These are phyloP conservation scores for Etheostoma nigrum DNA, from an alignment of 2,797 vertebrate species.

Conservation along the genomic window DNA sequence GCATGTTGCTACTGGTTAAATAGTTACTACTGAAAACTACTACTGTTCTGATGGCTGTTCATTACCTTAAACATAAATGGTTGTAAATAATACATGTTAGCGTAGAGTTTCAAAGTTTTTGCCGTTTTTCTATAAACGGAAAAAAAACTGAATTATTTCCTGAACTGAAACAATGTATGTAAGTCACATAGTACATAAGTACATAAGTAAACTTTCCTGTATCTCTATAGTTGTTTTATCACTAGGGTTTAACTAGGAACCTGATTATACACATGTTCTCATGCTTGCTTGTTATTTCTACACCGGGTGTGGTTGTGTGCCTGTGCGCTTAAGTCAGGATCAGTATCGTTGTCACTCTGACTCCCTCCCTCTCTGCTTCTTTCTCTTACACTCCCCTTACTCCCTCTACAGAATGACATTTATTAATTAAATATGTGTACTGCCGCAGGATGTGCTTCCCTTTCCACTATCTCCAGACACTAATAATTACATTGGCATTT, in stretches of 20 bases:
- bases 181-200: no score
- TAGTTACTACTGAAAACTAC: no score
- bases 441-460: constrained; percentile 79
- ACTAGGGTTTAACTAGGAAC: constrained; percentile 8
- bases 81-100: not conserved
- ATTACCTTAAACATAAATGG: not conserved
- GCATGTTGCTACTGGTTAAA: no score
- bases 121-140: not conserved
- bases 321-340: constrained; percentile 53
- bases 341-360: constrained; percentile 57
- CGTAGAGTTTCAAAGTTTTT: not conserved
- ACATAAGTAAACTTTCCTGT: not conserved
- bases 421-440: constrained; percentile 85
- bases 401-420: constrained; percentile 81
- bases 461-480: constrained; percentile 83
- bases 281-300: constrained; percentile 23
- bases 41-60: not conserved
- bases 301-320: constrained; percentile 33
- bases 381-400: constrained; percentile 56
- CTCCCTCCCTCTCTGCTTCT: constrained; percentile 24
- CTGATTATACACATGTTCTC: constrained; percentile 15
- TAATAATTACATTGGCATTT: constrained; percentile 91
- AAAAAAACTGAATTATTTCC: not conserved
- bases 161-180: not conserved
- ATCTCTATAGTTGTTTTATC: constrained; percentile 14